phyloP scores from a whole-genome alignment of 2,888 invertebrate species.

The Phyllotreta cruciferae region DNA sequence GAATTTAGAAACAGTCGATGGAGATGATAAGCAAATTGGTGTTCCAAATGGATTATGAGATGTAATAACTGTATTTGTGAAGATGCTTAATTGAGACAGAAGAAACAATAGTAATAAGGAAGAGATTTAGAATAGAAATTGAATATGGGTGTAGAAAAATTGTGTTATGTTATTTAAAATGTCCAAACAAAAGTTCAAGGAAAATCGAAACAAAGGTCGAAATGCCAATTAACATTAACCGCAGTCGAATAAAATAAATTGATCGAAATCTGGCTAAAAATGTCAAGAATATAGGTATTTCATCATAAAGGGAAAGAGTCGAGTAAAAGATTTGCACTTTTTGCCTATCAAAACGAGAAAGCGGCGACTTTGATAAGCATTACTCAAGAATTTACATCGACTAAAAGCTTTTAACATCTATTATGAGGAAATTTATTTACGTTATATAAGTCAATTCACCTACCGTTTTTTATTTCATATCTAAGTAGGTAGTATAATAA shows the following conservation, averaged over 20 bases:
- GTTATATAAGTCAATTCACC: too few species aligned
- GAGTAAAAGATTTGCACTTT: conserved; percentile 9
- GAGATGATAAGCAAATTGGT: background rate
- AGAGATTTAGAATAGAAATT: too few species aligned
- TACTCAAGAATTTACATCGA: conserved; percentile 9
- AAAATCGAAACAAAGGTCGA: conserved; percentile 20
- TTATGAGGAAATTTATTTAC: background rate
- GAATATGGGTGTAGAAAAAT: background rate
- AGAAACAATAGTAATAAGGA: too few species aligned
- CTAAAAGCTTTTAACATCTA: conserved; percentile 18
- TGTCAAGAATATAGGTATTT: conserved; percentile 28
- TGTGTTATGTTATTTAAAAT: conserved; percentile 1
- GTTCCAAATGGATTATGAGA: conserved; percentile 7
- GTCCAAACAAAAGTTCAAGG: background rate
- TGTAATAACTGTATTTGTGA: background rate
- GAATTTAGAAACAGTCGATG: background rate
- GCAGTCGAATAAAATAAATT: conserved; percentile 13
- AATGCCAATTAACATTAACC: conserved; percentile 19
- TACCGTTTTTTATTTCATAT: too few species aligned
- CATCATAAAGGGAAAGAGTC: conserved; percentile 21
- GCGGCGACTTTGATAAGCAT: background rate
- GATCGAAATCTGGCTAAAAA: conserved; percentile 24
- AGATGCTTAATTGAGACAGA: too few species aligned
- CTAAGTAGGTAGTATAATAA: too few species aligned
- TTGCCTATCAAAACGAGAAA: conserved; percentile 4